Percentiles rank a stretch among this genome's conserved stretches.
These are phyloP conservation scores for Andrena hattorfiana DNA, from an alignment of 2,888 invertebrate genomes.

Conservation along the genomic window DNA sequence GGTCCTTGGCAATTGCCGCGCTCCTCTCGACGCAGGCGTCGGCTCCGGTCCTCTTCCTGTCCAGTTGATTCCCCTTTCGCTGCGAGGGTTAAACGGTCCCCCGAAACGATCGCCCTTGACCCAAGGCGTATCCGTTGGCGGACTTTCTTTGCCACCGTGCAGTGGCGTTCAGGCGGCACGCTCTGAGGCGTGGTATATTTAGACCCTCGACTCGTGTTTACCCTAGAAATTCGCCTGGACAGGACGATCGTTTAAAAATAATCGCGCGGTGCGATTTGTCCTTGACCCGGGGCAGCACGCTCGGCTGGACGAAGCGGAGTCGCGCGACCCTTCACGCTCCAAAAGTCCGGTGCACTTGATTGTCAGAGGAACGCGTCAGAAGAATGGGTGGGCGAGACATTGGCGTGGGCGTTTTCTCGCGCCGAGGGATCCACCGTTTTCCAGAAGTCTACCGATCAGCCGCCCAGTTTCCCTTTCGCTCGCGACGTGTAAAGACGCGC, in stretches of 20 bases:
- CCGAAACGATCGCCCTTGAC: too few relatives aligned
- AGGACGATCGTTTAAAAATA: slow-evolving; percentile 52
- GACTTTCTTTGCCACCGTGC: too few relatives aligned
- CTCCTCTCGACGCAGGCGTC: too few relatives aligned
- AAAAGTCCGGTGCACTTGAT: slow-evolving; percentile 42
- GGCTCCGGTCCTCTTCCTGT: too few relatives aligned
- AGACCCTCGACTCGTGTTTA: slow-evolving; percentile 16
- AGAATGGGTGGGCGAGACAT: not conserved
- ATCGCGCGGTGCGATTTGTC: slow-evolving; percentile 42
- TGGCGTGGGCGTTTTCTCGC: not conserved
- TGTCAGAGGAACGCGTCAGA: not conserved
- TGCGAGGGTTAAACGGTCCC: too few relatives aligned
- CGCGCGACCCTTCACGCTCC: slow-evolving; percentile 60
- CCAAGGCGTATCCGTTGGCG: too few relatives aligned
- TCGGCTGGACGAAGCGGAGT: slow-evolving; percentile 46
- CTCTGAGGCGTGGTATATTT: slow-evolving; percentile 16
- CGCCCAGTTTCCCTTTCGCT: not conserved
- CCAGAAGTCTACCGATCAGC: not conserved
- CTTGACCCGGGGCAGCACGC: slow-evolving; percentile 62
- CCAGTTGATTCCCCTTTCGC: too few relatives aligned
- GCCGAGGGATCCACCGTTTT: not conserved
- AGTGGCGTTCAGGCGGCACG: too few relatives aligned
- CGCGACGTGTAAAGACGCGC: not conserved
- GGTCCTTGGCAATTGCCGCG: slow-evolving; percentile 5
- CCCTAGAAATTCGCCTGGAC: slow-evolving; percentile 7